Base-by-base conservation (phyloP, 2,888 invertebrate species). In the Tetranychus piercei region DNA sequence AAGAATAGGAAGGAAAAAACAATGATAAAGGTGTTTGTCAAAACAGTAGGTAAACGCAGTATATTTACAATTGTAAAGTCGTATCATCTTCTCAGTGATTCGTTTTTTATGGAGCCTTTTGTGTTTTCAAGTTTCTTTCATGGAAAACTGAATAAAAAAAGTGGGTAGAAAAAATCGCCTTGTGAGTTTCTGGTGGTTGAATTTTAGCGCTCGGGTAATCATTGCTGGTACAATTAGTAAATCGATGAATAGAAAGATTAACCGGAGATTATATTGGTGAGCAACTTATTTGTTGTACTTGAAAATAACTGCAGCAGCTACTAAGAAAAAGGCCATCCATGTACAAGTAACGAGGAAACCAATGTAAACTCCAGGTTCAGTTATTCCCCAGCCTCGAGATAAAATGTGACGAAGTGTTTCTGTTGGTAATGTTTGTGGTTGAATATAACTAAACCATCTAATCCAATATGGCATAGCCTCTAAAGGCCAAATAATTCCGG, bases 381-480 rank as follows among this genome's bases (percentile, higher is more conserved):
- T 82, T 65, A 92, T 83, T 0, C 86, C 82, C 84, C 88, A 88
- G 0, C 92, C 92, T 81, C 89, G 88, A 76, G 88, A 88, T 80
- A 91, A 85, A 74, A 92, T 85, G 79, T 88, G 88, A 77, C 93
- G 84, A 74, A 92, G 84, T 0, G 92, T 88, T 77, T 87, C 87
- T 0, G 90, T 87, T 0, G 92, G 88, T 74, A 90, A 83, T 0
- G 93, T 94, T 81, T 91, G 89, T 0, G 94, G 94, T 6, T 91
- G 84, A 1, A 84, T 81, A 73, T 87, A 83, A 6, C 91, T 89
- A 70, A 92, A 87, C 81, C 87, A 84, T 81, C 89, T 86, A 55
- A 95, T 84, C 76, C 90, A 71, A 80, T 88, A 86, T 2, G 94
- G 94, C 92, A 95, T 94, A 75, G 93, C 93, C 82, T 95, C 93